These are phyloP conservation scores for Nephrotoma flavescens DNA, from an alignment of 2,888 invertebrate species.

Conservation along the genomic window DNA sequence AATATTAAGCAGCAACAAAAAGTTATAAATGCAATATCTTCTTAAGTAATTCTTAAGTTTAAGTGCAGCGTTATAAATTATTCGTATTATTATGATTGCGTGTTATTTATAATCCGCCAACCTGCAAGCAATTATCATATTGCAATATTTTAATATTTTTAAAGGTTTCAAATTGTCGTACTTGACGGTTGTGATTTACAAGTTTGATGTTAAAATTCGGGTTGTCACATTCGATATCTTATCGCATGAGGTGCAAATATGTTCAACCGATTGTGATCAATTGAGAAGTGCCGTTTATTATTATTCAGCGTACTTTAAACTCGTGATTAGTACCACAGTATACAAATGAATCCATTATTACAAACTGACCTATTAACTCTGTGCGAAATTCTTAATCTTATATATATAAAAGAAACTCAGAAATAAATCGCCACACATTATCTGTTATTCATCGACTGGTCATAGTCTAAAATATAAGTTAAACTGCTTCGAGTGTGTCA, in stretches of 20 bases:
- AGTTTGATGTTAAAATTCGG: background rate
- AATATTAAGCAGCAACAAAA: too few species aligned
- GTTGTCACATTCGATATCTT: background rate
- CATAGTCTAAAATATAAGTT: background rate
- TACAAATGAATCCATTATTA: background rate
- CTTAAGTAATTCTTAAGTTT: too few species aligned
- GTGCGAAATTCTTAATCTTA: background rate
- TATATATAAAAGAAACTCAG: too few species aligned
- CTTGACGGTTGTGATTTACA: background rate
- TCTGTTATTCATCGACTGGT: background rate
- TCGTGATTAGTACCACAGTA: background rate
- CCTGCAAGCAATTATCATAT: too few species aligned
- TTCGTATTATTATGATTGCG: too few species aligned
- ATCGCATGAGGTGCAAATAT: background rate
- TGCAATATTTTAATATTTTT: too few species aligned
- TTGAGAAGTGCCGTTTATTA: background rate
- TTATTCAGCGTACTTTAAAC: background rate
- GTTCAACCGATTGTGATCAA: background rate
- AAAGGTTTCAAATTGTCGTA: background rate
- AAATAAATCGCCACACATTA: background rate
- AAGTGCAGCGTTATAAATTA: too few species aligned
- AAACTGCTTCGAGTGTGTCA: background rate
- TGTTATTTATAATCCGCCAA: too few species aligned
- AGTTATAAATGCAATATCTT: too few species aligned
- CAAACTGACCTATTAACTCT: background rate